Conservation (phyloP, 2,888 invertebrate genomes). For the Metacarcinus magister region DNA sequence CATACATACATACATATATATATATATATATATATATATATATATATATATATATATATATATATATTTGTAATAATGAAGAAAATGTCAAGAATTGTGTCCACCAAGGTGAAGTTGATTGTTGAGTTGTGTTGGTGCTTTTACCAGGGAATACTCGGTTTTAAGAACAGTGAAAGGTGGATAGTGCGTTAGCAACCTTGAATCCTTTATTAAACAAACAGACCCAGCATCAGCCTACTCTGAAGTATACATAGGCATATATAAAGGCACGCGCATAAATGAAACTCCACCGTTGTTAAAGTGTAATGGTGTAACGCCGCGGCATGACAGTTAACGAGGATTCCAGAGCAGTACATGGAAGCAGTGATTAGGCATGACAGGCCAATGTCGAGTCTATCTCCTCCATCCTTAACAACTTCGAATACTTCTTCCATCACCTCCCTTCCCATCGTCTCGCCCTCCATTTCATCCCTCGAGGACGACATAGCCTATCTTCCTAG, state of each 20-base stretch:
- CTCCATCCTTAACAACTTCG: not conserved
- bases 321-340: slow-evolving; percentile 39
- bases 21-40: no score
- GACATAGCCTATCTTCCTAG: slow-evolving; percentile 60
- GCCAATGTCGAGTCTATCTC: not conserved
- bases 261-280: not conserved
- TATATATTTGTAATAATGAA: no score
- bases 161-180: not conserved
- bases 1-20: no score
- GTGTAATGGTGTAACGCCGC: not conserved
- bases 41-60: no score
- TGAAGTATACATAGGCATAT: not conserved
- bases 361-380: slow-evolving; percentile 27
- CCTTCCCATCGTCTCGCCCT: slow-evolving; percentile 29
- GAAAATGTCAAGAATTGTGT: no score
- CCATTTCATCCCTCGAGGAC: slow-evolving; percentile 69
- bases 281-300: not conserved
- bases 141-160: no score
- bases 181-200: not conserved
- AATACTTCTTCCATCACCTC: slow-evolving; percentile 41
- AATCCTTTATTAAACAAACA: not conserved
- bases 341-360: not conserved
- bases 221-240: not conserved
- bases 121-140: no score
- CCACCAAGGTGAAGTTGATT: no score